phyloP scores from a whole-genome alignment of 1,140 invertebrate species.

The Drosophila pseudoananassae region DNA sequence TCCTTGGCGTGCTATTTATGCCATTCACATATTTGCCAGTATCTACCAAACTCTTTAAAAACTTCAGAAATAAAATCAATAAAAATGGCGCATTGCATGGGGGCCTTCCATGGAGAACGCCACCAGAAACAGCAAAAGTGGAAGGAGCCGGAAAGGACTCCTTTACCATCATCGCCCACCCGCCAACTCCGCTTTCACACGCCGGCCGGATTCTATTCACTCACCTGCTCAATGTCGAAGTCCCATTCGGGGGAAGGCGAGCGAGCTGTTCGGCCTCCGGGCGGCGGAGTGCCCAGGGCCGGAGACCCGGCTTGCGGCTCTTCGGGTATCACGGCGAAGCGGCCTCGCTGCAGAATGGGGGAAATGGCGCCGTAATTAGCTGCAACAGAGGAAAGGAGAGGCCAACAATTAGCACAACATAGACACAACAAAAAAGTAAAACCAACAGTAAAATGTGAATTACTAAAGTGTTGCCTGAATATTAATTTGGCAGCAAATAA shows the following conservation, averaged over 20 bases:
- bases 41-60: slow-evolving; percentile 31
- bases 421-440: background rate
- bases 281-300: slow-evolving; percentile 67
- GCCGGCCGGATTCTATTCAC: slow-evolving; percentile 17
- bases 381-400: slow-evolving; percentile 23
- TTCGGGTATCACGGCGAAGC: slow-evolving; percentile 84
- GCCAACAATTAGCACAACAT: slow-evolving; percentile 16
- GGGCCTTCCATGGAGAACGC: slow-evolving; percentile 35
- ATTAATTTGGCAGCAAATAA: background rate
- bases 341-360: slow-evolving; percentile 81
- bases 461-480: too few species aligned
- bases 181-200: slow-evolving; percentile 4
- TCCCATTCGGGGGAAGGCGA: slow-evolving; percentile 83
- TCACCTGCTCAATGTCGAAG: slow-evolving; percentile 83
- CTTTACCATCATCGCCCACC: background rate
- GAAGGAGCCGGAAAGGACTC: background rate
- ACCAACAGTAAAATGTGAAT: background rate
- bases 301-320: slow-evolving; percentile 81
- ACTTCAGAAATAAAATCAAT: slow-evolving; percentile 62
- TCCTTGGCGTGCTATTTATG: slow-evolving; percentile 4
- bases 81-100: slow-evolving; percentile 73
- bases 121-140: slow-evolving; percentile 25
- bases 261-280: slow-evolving; percentile 51
- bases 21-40: background rate
- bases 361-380: slow-evolving; percentile 84